Conservation (phyloP, 2,888 invertebrate genomes). For the Urechis unicinctus region DNA sequence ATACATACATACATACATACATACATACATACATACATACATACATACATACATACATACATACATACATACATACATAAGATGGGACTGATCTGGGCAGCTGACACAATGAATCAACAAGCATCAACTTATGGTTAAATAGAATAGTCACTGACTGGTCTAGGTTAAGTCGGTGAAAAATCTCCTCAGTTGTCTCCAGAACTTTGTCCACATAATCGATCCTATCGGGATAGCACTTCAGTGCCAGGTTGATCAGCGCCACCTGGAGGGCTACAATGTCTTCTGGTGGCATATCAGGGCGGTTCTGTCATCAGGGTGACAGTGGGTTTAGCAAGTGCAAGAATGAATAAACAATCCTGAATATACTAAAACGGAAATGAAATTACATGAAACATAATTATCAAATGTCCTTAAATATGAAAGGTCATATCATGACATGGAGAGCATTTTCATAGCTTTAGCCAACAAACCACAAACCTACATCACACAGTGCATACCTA, state of each 20-base stretch:
- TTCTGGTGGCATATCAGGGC: slow-evolving; percentile 90
- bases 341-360: too few species aligned
- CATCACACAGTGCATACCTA: too few species aligned
- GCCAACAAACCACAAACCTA: too few species aligned
- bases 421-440: too few species aligned
- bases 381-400: not conserved
- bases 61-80: too few species aligned
- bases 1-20: too few species aligned
- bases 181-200: slow-evolving; percentile 79
- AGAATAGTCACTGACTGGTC: slow-evolving; percentile 60
- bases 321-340: too few species aligned
- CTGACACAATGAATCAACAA: not conserved
- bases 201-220: slow-evolving; percentile 94
- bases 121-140: not conserved
- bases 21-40: not conserved
- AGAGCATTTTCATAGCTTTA: too few species aligned
- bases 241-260: slow-evolving; percentile 82
- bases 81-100: not conserved
- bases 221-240: slow-evolving; percentile 92
- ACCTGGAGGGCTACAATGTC: slow-evolving; percentile 94
- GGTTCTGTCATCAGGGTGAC: slow-evolving; percentile 62
- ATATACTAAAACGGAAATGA: not conserved
- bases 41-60: slow-evolving; percentile 1
- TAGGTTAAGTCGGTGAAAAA: slow-evolving; percentile 81
- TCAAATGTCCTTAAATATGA: not conserved